Evolutionary conservation across 2,888 invertebrate species (phyloP), one percentile per base, ranked within the genome.

Genomic region (Ectemnius cavifrons): DNA sequence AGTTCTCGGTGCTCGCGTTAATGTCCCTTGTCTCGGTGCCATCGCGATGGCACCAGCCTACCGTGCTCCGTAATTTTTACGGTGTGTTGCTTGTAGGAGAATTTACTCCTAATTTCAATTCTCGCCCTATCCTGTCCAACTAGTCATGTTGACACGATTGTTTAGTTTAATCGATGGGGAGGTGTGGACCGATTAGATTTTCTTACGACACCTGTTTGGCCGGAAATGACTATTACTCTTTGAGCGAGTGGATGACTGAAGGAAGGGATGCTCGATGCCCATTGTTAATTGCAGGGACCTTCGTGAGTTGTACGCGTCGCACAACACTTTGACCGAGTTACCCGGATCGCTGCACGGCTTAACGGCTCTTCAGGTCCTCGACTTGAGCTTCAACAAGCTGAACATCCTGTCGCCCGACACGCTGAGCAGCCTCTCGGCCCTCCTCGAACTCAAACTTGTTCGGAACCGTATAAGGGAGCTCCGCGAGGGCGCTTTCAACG

Each of bases 331-430:
- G 63, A 92, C 94, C 20, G 94, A 94, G 86, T 92, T 97, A 74
- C 96, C 97, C 3, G 92, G 93, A 65, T 94, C 95, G 46, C 91
- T 97, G 65, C 94, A 94, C 68, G 93, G 94, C 77, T 91, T 97
- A 78, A 92, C 94, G 27, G 93, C 94, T 79, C 91, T 97, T 18
- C 94, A 94, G 88, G 92, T 94, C 69, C 92, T 97, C 61, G 96
- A 97, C 89, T 92, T 97, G 71, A 96, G 96, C 86, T 94, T 94
- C 88, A 97, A 97, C 91, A 93, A 95, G 77, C 93, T 97, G 52
- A 93, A 94, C 82, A 92, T 93, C 71, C 92, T 97, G 69, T 93
- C 95, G 67, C 93, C 94, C 0, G 94, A 95, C 81, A 93, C 94
- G 0, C 92, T 97, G 64, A 94, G 94, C 76, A 94, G 94, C 78